These are phyloP conservation scores for Apis dorsata DNA, from an alignment of 1,140 invertebrate genomes.

Conservation along the genomic window DNA sequence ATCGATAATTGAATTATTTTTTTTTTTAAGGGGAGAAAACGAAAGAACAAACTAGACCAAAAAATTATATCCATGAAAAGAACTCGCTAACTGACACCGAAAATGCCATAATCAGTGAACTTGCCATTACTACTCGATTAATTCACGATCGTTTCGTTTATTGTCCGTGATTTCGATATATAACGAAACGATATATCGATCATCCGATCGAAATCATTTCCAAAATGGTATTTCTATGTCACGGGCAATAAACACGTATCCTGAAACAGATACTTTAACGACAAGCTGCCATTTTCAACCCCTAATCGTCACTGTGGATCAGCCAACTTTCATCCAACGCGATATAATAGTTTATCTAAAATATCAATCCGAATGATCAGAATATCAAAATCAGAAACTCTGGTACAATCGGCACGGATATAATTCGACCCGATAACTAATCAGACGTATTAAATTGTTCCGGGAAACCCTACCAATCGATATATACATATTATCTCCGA, in stretches of 20 bases:
- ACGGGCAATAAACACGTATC: background rate
- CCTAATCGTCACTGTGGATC: slow-evolving; percentile 29
- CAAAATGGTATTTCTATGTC: background rate
- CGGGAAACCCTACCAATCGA: slow-evolving; percentile 12
- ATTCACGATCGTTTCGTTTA: no score
- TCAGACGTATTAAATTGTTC: slow-evolving; percentile 20
- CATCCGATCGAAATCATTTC: background rate
- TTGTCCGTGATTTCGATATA: background rate
- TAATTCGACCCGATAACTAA: slow-evolving; percentile 9
- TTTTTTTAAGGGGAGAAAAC: background rate
- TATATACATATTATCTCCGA: background rate
- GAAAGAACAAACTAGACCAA: background rate
- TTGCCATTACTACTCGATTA: background rate
- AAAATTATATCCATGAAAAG: background rate
- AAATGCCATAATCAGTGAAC: slow-evolving; percentile 30
- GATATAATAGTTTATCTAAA: background rate
- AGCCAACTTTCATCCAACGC: background rate
- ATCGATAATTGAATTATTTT: background rate
- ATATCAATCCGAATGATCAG: background rate
- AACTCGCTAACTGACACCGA: slow-evolving; percentile 60
- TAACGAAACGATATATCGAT: background rate
- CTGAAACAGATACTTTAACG: background rate
- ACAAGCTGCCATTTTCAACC: slow-evolving; percentile 31
- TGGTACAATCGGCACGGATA: background rate
- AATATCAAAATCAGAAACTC: background rate